Evolutionary conservation across 35 echinoderm and acorn worm species (phyloP), one percentile per base, ranked within the genome.

Genomic region (Patiria miniata): DNA sequence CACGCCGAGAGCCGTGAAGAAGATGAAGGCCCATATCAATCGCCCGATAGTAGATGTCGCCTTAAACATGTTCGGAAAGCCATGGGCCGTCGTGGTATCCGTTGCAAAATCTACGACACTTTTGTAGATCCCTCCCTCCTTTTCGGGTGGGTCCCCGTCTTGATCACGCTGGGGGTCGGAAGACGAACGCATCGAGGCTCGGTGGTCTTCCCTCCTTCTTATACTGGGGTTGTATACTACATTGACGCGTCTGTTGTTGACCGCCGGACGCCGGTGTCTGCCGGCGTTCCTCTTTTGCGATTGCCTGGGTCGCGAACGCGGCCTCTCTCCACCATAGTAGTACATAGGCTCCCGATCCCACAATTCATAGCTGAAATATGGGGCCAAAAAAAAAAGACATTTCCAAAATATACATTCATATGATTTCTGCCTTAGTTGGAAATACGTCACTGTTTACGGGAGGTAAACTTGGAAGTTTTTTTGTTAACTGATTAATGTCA

Each of bases 71-170:
- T 83, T 81, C 9, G 81, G 58, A 29, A 90, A 26, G 5, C 81
- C 88, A 58, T 90, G 88, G 42, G 88, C 81, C 52, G 80, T 77
- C 26, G 80, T 84, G 19, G 80, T 52, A 5, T 88, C 38, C 21
- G 14, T 79, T 7, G 86, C 77, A 26, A 88, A 88, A 15, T 32
- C 22, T 8, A 51, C 39, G n/a, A 88, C 28, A 7, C 19, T 14
- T 7, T 84, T 60, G 10, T 59, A 73, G 10, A 73, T 34, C 7
- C 65, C 34, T 34, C 34, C 65, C 2, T 73, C 29, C 8, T 73
- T 36, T n/a, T 60, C 17, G 57, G 65, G 26, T 36, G 29, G 65
- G 26, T 6, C 6, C 21, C 29, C 65, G 19, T 22, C 65, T 9
- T 47, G 42, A 12, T 47, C 42, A 6, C 42, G 42, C 42, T 47